phyloP scores from a whole-genome alignment of 1,140 invertebrate genomes.

The Cyrtorhinus lividipennis region DNA sequence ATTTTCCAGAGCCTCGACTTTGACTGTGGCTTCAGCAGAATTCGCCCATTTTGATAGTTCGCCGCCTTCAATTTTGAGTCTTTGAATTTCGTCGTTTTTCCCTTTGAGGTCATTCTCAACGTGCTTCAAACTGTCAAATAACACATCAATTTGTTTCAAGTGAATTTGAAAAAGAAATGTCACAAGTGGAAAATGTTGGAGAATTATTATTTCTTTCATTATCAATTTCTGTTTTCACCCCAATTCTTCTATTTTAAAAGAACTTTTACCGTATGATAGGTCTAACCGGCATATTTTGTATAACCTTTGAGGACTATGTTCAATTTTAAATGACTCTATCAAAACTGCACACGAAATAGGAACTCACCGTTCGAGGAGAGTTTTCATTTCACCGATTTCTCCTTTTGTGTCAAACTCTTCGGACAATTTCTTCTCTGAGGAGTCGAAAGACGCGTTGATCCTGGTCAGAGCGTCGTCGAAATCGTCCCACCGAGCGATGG shows the following conservation, averaged over 20 bases:
- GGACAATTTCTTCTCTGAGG: conserved; percentile 40
- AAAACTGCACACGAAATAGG: too few relatives aligned
- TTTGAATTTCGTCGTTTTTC: conserved; percentile 56
- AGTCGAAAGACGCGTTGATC: conserved; percentile 51
- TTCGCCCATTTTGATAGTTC: conserved; percentile 55
- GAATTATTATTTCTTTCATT: too few relatives aligned
- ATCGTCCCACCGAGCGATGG: conserved; percentile 65
- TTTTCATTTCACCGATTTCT: conserved; percentile 82
- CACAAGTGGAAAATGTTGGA: too few relatives aligned
- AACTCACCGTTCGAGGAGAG: conserved; percentile 60
- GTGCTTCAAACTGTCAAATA: conserved; percentile 36
- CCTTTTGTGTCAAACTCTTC: conserved; percentile 52
- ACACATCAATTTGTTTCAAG: not conserved
- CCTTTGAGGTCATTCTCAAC: conserved; percentile 55
- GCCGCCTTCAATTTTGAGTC: conserved; percentile 50
- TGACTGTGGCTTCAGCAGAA: conserved; percentile 36
- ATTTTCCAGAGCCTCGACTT: conserved; percentile 44
- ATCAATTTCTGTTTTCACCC: too few relatives aligned
- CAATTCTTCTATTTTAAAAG: too few relatives aligned
- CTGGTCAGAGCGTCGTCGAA: conserved; percentile 52
- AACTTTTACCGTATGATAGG: too few relatives aligned
- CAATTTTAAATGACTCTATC: too few relatives aligned
- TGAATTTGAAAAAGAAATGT: conserved; percentile 7
- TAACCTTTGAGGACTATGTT: too few relatives aligned
- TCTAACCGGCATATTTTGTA: too few relatives aligned